Conservation (phyloP, 2,113 vertebrate species). For the Octodon degus region DNA sequence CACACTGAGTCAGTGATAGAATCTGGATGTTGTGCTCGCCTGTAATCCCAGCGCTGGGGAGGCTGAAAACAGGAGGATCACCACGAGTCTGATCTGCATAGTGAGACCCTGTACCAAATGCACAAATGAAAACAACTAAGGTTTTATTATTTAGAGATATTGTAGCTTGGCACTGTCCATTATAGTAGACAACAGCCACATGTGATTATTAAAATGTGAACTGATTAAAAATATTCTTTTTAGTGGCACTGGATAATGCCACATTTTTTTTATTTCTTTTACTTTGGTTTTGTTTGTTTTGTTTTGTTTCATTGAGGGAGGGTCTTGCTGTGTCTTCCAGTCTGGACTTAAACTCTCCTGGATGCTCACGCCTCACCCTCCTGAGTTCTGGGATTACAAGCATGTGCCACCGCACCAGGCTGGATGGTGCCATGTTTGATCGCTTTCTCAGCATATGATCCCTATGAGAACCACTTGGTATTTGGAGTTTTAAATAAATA, state of each 20-base stretch:
- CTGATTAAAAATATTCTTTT: not conserved
- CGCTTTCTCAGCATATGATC: not conserved
- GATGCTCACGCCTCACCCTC: not conserved
- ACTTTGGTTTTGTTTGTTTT: not conserved
- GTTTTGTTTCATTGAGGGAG: not conserved
- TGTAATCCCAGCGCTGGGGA: too few species aligned
- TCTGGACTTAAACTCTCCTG: not conserved
- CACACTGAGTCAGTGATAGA: too few species aligned
- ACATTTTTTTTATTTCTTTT: not conserved
- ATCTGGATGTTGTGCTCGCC: too few species aligned
- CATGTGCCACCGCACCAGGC: not conserved
- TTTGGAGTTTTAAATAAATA: not conserved
- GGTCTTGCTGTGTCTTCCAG: not conserved
- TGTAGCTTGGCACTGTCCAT: not conserved
- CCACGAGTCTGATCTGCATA: too few species aligned
- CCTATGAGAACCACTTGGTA: not conserved
- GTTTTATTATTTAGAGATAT: not conserved
- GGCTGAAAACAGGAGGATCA: too few species aligned
- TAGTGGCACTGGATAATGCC: conserved; percentile 8
- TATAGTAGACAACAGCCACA: not conserved
- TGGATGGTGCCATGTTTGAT: not conserved
- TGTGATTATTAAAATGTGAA: conserved; percentile 28
- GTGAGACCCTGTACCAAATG: too few species aligned
- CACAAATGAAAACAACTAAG: conserved; percentile 16
- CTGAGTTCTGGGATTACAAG: not conserved